Base-by-base conservation (phyloP, 2,888 invertebrate genomes). In the Cacoxenus indagator region DNA sequence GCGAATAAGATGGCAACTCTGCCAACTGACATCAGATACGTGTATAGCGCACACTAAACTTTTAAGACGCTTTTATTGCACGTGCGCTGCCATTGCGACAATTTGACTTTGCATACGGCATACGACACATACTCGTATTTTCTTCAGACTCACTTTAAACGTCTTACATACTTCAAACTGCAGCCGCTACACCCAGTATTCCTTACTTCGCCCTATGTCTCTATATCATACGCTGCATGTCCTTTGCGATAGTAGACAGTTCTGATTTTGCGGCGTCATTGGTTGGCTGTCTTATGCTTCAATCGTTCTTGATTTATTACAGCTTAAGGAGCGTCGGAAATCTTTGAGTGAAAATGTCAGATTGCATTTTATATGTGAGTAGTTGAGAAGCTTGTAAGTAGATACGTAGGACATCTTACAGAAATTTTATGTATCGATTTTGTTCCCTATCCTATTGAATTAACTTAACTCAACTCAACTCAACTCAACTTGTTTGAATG, bases 51-150 rank as follows among this genome's bases (percentile, higher is more conserved):
- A 75, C 79, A 81, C 82, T 80, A 81, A 78, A 80, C 79, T 80
- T 82, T 80, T 76, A 82, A 82, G 81, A 78, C 73, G 76, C 81
- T 82, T 80, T 78, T 82, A 80, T 77, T 82, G 76, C 82, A 76
- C 73, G 54, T 68, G 64, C 46, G 43, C 24, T 45, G 24, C 5
- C 3, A 22, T 22, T 51, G 14, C 19, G n/a, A n/a, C n/a, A n/a
- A 4, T n/a, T 5, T 51, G 37, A 37, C 9, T 51, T 22, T 9
- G 19, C 51, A 19, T 5, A 9, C n/a, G n/a, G n/a, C n/a, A n/a
- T n/a, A n/a, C n/a, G n/a, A n/a, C n/a, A n/a, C n/a, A n/a, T n/a
- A 22, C 51, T 51, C 22, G 5, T 4, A 3, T 48, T 48, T 2
- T 48, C 46, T 48, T 14, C 19, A n/a, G 17, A 11, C 19, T 17